A percentile compares a stretch with the other conserved stretches of the same genome.
phyloP scores from a whole-genome alignment of 1,140 invertebrate genomes.

The Achroia grisella region DNA sequence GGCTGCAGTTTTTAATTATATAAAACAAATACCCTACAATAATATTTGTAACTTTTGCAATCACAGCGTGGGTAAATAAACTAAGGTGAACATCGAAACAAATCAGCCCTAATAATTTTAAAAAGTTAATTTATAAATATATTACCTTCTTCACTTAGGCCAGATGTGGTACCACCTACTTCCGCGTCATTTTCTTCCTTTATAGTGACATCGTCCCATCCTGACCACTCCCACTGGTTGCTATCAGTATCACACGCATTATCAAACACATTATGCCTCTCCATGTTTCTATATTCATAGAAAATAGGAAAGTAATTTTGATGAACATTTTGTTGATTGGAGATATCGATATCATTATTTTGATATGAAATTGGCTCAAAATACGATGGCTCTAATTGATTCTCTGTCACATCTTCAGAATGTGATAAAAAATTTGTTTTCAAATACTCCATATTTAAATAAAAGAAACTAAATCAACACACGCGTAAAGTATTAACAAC shows the following conservation, averaged over 20 bases:
- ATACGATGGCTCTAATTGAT: constrained; percentile 12
- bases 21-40: no score
- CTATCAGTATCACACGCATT: background rate
- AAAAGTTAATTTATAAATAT: background rate
- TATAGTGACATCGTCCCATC: constrained; percentile 30
- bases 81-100: no score
- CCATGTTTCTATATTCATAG: constrained; percentile 28
- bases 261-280: constrained; percentile 10
- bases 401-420: constrained; percentile 15
- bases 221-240: constrained; percentile 21
- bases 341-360: constrained; percentile 10
- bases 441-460: constrained; percentile 29
- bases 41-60: no score
- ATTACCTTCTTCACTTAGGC: constrained; percentile 40
- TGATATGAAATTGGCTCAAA: constrained; percentile 21
- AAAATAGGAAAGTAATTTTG: constrained; percentile 37
- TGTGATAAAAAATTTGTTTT: constrained; percentile 28
- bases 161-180: constrained; percentile 5
- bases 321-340: constrained; percentile 18
- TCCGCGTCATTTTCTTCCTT: constrained; percentile 39
- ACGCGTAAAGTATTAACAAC: background rate
- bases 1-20: no score
- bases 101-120: no score
- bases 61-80: no score
- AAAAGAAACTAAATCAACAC: background rate